Conservation (phyloP, 2,888 invertebrate genomes). For the Leucoma salicis region DNA sequence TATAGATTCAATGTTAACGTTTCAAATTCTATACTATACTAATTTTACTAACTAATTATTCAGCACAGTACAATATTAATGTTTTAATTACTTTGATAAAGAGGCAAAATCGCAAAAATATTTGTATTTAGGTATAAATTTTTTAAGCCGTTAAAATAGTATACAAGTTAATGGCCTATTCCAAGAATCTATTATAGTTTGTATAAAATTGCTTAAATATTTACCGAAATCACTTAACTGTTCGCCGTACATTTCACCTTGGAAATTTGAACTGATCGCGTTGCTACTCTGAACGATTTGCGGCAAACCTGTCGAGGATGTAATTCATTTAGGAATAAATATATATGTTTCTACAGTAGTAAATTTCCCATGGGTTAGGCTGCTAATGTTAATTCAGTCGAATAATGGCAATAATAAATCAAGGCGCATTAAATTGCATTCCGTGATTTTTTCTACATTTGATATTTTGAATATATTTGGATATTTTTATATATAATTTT, state of each 20-base stretch:
- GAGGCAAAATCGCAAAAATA: too few species aligned
- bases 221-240: conserved; percentile 73
- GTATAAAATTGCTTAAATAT: conserved; percentile 19
- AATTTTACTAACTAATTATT: too few species aligned
- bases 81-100: too few species aligned
- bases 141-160: background rate
- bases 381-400: background rate
- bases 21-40: too few species aligned
- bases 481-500: too few species aligned
- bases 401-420: too few species aligned
- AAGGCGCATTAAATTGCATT: too few species aligned
- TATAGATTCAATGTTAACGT: too few species aligned
- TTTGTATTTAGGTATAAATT: too few species aligned
- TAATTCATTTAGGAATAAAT: conserved; percentile 11
- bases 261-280: conserved; percentile 73
- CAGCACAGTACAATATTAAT: too few species aligned
- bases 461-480: too few species aligned
- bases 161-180: conserved; percentile 2
- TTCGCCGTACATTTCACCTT: conserved; percentile 71
- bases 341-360: background rate
- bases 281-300: conserved; percentile 59
- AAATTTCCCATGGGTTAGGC: background rate
- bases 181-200: conserved; percentile 2
- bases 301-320: conserved; percentile 53
- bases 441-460: too few species aligned